phyloP scores from a whole-genome alignment of 2,797 vertebrate genomes.

The Acestrorhynchus altus region DNA sequence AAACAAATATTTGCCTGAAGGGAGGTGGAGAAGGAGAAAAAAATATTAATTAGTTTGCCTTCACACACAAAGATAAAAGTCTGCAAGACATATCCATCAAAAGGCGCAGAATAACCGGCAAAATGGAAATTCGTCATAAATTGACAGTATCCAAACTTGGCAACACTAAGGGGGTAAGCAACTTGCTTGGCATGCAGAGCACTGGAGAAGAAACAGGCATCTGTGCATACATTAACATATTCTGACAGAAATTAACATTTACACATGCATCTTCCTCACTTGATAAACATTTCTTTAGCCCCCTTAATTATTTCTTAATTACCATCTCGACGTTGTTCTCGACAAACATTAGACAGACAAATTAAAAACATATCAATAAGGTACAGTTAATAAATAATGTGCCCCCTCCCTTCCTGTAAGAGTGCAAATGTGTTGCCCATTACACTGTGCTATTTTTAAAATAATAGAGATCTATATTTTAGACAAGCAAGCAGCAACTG shows the following conservation, averaged over 20 bases:
- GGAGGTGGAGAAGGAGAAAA: constrained; percentile 68
- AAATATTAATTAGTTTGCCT: constrained; percentile 98
- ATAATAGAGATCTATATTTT: background rate
- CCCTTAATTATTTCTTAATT: constrained; percentile 91
- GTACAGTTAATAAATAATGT: constrained; percentile 43
- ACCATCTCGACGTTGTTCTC: constrained; percentile 75
- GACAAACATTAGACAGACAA: constrained; percentile 76
- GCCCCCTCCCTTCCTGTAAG: background rate
- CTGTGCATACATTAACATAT: constrained; percentile 88
- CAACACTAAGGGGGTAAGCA: constrained; percentile 85
- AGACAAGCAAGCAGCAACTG: background rate
- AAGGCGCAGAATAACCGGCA: constrained; percentile 88
- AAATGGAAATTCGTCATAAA: constrained; percentile 94
- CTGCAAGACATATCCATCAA: constrained; percentile 92
- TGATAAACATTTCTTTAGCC: constrained; percentile 83
- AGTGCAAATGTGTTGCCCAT: background rate
- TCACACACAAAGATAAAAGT: constrained; percentile 91
- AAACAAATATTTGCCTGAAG: constrained; percentile 96
- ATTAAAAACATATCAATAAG: constrained; percentile 74
- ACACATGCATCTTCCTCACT: constrained; percentile 85
- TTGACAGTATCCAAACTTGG: constrained; percentile 89
- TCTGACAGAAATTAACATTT: constrained; percentile 91
- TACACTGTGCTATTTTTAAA: constrained; percentile 4
- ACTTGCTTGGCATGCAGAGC: constrained; percentile 83
- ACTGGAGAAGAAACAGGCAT: constrained; percentile 84